Conservation (phyloP, 1,140 invertebrate species). For the Bombus confusus region DNA sequence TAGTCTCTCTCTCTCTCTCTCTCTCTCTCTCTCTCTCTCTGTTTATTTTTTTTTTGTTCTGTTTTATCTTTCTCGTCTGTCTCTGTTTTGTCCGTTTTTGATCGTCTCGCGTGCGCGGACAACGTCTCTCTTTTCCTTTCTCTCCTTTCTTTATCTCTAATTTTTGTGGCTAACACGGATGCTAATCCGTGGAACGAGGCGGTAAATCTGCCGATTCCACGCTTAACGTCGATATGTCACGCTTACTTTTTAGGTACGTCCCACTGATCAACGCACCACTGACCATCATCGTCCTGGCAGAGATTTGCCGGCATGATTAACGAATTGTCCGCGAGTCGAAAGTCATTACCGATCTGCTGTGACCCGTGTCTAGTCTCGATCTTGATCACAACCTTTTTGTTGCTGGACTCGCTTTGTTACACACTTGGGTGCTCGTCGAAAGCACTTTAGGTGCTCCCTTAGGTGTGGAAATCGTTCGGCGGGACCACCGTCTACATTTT, state of each 20-base stretch:
- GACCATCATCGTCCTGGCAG: conserved; percentile 33
- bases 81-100: conserved; percentile 38
- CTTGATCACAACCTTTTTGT: conserved; percentile 3
- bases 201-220: conserved; percentile 47
- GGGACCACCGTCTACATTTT: not conserved
- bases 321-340: conserved; percentile 51
- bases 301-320: conserved; percentile 41
- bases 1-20: conserved; percentile 33
- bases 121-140: conserved; percentile 3
- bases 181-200: conserved; percentile 63
- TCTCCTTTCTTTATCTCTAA: conserved; percentile 51
- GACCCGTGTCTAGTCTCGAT: not conserved
- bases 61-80: not conserved
- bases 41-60: not conserved
- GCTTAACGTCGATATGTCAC: conserved; percentile 61
- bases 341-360: conserved; percentile 51
- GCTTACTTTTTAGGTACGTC: conserved; percentile 59
- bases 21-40: not conserved
- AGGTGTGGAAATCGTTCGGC: not conserved
- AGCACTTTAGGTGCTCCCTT: too few relatives aligned
- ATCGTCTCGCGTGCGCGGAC: conserved; percentile 1
- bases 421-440: not conserved
- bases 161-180: conserved; percentile 67
- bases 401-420: not conserved
- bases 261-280: conserved; percentile 24